Evolutionary conservation across 1,140 invertebrate genomes (phyloP), one percentile per base, ranked within the genome.

Genomic region (Psix sp.): DNA sequence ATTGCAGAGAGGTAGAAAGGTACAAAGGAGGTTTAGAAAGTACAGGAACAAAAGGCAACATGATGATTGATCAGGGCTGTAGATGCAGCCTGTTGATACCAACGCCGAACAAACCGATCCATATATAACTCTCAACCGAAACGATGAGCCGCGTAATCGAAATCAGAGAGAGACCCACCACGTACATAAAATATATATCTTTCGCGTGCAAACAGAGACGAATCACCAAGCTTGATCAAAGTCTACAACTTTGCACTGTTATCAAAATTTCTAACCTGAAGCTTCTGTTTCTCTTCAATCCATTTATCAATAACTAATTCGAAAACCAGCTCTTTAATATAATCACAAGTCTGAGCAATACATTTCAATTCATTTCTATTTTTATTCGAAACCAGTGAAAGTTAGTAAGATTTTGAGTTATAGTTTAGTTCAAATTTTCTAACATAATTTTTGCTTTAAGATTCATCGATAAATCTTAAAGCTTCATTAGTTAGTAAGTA

Each of bases 21-120:
- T 76, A 78, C 76, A 78, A 78, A 78, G 73, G 59, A 75, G 65
- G 73, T 62, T 73, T 78, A 78, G 76, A 78, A 76, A 76, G 62
- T 67, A 45, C 26, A 66, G 65, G 74, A 78, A 78, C 77, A 78
- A 78, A 78, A 78, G 66, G 42, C 46, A 48, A 36, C 56, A 62
- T 62, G 45, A 65, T 76, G 74, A 78, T 78, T 78, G 76, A 78
- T 78, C 77, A 78, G 70, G 56, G 70, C 45, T 71, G 66, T 71
- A 78, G 73, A 78, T 76, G 68, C 68, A 76, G 67, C 65, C 73
- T 78, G 73, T 76, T 76, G 77, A 78, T 78, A 78, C 63, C 52
- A 40, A 71, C 70, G 66, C 65, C 57, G 68, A 48, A 70, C 65
- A 65, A 68, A 40, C 60, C 49, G 66, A 70, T 71, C 21, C 73